phyloP scores from a whole-genome alignment of 2,113 vertebrate species.

The Silurus asotus region DNA sequence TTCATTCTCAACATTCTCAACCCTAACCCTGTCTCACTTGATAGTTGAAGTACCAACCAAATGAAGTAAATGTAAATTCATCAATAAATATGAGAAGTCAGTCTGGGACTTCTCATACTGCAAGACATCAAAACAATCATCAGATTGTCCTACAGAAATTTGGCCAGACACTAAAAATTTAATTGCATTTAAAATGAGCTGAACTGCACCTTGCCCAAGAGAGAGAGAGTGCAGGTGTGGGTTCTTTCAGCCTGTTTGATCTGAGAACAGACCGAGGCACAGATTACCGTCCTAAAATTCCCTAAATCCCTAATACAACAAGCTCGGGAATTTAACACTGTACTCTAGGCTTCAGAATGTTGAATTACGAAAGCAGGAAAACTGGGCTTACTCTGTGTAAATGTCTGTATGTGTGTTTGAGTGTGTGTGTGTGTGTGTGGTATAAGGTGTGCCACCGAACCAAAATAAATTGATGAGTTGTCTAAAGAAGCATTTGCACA shows the following conservation, averaged over 20 bases:
- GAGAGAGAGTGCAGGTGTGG: not conserved
- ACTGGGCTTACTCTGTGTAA: not conserved
- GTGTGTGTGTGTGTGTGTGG: not conserved
- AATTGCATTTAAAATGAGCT: not conserved
- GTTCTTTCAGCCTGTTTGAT: constrained; percentile 41
- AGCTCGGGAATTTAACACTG: constrained; percentile 53
- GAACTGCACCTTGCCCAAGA: not conserved
- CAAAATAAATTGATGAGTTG: not conserved
- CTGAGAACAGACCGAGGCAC: constrained; percentile 56
- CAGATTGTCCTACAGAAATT: not conserved
- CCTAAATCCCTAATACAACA: constrained; percentile 53
- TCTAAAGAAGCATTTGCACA: not conserved
- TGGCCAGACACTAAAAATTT: not conserved
- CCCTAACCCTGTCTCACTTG: not conserved
- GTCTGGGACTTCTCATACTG: not conserved
- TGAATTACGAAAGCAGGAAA: not conserved
- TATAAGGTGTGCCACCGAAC: not conserved
- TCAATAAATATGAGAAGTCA: not conserved
- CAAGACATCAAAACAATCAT: not conserved
- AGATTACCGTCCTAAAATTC: constrained; percentile 61
- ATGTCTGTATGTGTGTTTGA: not conserved
- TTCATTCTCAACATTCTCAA: not conserved
- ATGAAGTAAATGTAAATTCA: not conserved
- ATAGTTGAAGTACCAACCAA: not conserved
- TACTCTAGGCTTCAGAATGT: constrained; percentile 7